phyloP scores from a whole-genome alignment of 1,140 invertebrate species.

The Orchesella cincta region DNA sequence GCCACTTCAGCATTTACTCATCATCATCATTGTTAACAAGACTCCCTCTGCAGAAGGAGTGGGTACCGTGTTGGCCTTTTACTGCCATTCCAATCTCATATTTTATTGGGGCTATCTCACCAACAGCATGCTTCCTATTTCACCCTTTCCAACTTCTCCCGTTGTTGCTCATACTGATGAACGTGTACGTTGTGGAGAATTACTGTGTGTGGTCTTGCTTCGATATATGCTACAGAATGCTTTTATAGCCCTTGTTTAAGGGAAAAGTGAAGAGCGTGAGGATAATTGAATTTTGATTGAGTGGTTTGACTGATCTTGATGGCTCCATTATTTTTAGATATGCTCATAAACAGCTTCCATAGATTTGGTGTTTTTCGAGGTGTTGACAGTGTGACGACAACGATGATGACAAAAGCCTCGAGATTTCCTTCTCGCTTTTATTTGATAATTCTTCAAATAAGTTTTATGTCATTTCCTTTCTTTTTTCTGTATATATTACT shows the following conservation, averaged over 20 bases:
- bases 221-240: background rate
- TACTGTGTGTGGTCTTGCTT: conserved; percentile 11
- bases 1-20: conserved; percentile 13
- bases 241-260: background rate
- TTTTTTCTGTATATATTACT: too few relatives aligned
- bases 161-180: background rate
- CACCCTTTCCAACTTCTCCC: background rate
- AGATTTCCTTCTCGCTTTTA: conserved; percentile 9
- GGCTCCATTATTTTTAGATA: conserved; percentile 10
- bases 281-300: conserved; percentile 49
- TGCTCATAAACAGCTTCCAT: background rate
- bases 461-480: too few relatives aligned
- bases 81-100: too few relatives aligned
- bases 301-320: conserved; percentile 42
- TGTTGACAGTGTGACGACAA: background rate
- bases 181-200: background rate
- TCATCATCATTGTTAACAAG: background rate
- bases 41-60: background rate
- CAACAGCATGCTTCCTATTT: background rate
- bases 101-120: background rate
- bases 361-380: background rate
- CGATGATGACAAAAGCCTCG: background rate
- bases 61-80: too few relatives aligned
- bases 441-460: conserved; percentile 17
- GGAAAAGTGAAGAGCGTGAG: conserved; percentile 18